Evolutionary conservation across 1,140 invertebrate species (phyloP).

Genomic region (Parasteatoda tepidariorum): DNA sequence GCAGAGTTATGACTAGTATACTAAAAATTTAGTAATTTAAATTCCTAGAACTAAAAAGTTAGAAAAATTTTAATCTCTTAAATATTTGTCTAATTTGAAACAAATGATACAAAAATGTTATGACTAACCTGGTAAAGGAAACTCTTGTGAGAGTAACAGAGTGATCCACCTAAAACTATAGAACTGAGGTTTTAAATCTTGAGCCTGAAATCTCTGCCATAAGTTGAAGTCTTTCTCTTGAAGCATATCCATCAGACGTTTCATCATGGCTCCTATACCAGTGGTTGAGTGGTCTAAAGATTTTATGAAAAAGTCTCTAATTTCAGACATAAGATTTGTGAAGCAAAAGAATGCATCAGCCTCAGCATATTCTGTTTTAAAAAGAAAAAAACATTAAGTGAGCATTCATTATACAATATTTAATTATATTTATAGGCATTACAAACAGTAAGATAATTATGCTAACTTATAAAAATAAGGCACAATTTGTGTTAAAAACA

Average conservation of each 20-base stretch:
- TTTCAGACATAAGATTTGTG: conserved; percentile 79
- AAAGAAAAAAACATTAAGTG: too few relatives aligned
- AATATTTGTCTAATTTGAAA: too few relatives aligned
- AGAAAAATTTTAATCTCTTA: too few relatives aligned
- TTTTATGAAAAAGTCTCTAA: conserved; percentile 97
- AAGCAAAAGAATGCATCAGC: conserved; percentile 98
- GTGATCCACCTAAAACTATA: conserved; percentile 98
- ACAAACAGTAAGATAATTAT: too few relatives aligned
- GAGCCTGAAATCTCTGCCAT: conserved; percentile 78
- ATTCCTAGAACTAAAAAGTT: too few relatives aligned
- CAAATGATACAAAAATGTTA: too few relatives aligned
- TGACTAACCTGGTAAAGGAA: conserved; percentile 80
- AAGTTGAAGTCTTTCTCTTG: conserved; percentile 82
- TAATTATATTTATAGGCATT: too few relatives aligned
- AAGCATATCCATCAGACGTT: conserved; percentile 79
- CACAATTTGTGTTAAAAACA: too few relatives aligned
- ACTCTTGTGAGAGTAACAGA: conserved; percentile 96
- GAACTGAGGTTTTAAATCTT: conserved; percentile 93
- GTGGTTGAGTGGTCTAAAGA: conserved; percentile 90
- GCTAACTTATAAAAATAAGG: too few relatives aligned
- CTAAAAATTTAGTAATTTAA: too few relatives aligned
- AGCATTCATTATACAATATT: too few relatives aligned
- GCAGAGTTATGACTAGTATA: too few relatives aligned
- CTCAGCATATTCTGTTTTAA: conserved; percentile 84
- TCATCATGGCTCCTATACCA: conserved; percentile 89